Percentiles rank a stretch among this genome's conserved stretches.
phyloP scores from a whole-genome alignment of 2,797 vertebrate genomes.

The Glyptemys insculpta region DNA sequence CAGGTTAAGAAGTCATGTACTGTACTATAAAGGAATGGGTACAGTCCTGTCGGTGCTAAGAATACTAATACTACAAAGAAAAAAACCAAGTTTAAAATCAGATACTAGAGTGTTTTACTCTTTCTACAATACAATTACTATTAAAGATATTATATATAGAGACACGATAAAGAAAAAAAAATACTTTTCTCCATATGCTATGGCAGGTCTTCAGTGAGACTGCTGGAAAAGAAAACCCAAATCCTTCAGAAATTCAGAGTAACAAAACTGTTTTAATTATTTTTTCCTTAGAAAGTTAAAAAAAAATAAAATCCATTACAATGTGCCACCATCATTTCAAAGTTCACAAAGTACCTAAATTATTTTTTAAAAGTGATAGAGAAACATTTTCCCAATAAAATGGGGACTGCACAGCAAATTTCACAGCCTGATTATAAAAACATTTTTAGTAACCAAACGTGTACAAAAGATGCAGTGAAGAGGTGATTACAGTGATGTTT shows the following conservation, averaged over 20 bases:
- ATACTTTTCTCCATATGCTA: neutral
- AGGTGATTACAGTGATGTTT: neutral
- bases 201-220: neutral
- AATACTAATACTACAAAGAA: neutral
- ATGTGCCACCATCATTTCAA: neutral
- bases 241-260: neutral
- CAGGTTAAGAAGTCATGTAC: neutral
- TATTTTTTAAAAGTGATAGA: neutral
- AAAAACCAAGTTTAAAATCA: neutral
- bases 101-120: neutral
- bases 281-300: neutral
- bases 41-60: fast-evolving
- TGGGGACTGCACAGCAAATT: neutral
- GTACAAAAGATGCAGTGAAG: neutral
- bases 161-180: neutral
- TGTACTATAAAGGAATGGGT: neutral
- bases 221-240: neutral
- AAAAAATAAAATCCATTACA: neutral
- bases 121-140: neutral
- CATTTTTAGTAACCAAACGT: neutral
- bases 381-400: neutral
- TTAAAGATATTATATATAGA: neutral
- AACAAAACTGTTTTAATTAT: neutral
- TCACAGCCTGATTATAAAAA: neutral
- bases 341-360: neutral